Percentiles rank a stretch among this genome's conserved stretches.
These are phyloP conservation scores for Pteruthius melanotis DNA, from an alignment of 2,113 vertebrate genomes.

Conservation along the genomic window DNA sequence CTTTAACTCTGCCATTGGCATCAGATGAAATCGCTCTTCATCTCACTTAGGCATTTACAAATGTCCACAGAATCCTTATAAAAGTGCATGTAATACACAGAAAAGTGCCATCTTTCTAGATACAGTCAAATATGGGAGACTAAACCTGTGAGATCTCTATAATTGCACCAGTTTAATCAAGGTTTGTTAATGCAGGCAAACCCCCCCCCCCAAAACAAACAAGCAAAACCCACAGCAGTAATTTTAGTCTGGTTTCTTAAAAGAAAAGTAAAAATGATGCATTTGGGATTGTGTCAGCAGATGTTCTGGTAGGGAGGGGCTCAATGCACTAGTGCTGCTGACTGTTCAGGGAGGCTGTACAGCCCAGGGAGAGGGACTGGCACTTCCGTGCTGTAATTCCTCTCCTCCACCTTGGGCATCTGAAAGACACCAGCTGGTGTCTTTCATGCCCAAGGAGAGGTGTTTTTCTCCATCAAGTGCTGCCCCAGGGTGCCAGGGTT, in stretches of 20 bases:
- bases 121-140: background rate
- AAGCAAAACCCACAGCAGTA: background rate
- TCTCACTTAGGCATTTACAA: background rate
- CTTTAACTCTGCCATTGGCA: background rate
- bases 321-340: fast-evolving
- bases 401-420: background rate
- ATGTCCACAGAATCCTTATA: background rate
- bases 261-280: background rate
- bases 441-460: background rate
- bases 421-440: background rate
- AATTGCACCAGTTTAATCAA: background rate
- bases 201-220: background rate
- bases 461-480: background rate
- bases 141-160: background rate
- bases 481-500: background rate
- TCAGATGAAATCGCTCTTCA: background rate
- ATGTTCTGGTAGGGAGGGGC: background rate
- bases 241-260: background rate
- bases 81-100: background rate
- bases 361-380: background rate
- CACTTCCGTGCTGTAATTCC: background rate
- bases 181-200: background rate
- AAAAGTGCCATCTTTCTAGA: background rate
- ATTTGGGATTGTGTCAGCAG: background rate
- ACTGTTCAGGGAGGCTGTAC: background rate